Conservation (phyloP, 1,140 invertebrate species). For the Atta texana region DNA sequence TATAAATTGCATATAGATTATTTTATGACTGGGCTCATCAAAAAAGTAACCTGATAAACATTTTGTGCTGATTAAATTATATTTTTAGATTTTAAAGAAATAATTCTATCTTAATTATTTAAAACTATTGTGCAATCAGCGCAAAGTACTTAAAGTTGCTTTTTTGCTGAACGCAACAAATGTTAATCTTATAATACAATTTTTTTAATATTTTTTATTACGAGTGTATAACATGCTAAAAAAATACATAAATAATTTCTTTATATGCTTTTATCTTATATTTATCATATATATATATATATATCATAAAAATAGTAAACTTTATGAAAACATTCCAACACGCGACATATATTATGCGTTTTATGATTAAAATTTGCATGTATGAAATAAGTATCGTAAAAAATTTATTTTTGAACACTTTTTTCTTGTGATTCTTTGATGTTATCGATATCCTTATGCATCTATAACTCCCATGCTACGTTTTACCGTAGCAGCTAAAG, state of each 20-base stretch:
- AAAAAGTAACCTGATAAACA: too few relatives aligned
- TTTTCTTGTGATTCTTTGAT: not conserved
- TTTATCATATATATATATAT: conserved; percentile 33
- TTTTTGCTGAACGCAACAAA: too few relatives aligned
- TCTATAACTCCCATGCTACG: conserved; percentile 83
- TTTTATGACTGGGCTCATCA: not conserved
- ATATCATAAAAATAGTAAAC: conserved; percentile 41
- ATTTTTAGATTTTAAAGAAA: too few relatives aligned
- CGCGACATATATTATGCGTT: conserved; percentile 28
- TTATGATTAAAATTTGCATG: conserved; percentile 38
- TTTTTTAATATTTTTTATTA: conserved; percentile 22
- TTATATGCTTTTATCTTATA: not conserved
- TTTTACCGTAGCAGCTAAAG: conserved; percentile 84
- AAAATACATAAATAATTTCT: conserved; percentile 48
- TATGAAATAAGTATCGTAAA: conserved; percentile 39
- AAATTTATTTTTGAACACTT: conserved; percentile 36
- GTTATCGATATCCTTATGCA: conserved; percentile 73
- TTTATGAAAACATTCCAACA: conserved; percentile 63
- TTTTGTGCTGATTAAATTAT: too few relatives aligned
- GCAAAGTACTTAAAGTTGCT: too few relatives aligned
- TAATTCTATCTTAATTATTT: not conserved
- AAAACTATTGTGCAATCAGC: not conserved
- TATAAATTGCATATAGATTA: not conserved
- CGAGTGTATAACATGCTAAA: conserved; percentile 10
- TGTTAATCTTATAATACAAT: not conserved